phyloP scores from a whole-genome alignment of 2,797 vertebrate species.

The Arrhamphus sclerolepis region DNA sequence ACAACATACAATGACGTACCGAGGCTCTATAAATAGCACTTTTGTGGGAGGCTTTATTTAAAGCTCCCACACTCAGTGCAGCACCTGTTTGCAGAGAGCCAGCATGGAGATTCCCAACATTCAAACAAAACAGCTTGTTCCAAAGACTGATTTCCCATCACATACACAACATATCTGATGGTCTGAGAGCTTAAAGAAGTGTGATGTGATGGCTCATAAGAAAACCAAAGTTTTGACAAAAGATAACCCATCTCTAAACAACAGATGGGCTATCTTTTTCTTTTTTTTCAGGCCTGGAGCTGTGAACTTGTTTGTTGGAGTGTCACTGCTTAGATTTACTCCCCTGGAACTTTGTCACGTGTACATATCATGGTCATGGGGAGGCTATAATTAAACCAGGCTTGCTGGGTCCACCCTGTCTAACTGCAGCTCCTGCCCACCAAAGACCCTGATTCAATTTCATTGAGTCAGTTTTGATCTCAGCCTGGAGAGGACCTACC shows the following conservation, averaged over 20 bases:
- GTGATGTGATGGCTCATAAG: not conserved
- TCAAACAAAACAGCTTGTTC: not conserved
- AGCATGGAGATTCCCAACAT: constrained; percentile 1
- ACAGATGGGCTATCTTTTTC: not conserved
- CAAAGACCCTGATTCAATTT: constrained; percentile 67
- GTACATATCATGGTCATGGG: constrained; percentile 46
- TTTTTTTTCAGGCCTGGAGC: not conserved
- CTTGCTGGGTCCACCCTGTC: constrained; percentile 44
- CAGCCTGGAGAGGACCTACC: constrained; percentile 6
- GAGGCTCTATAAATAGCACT: constrained; percentile 59
- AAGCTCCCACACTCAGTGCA: constrained; percentile 32
- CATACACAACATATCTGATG: not conserved
- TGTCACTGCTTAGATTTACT: constrained; percentile 22
- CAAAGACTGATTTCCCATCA: too few species aligned
- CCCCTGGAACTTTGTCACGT: constrained; percentile 64
- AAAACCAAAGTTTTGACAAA: not conserved
- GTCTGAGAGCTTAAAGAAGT: not conserved
- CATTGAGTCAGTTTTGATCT: constrained; percentile 66
- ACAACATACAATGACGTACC: constrained; percentile 32
- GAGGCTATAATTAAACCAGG: constrained; percentile 69
- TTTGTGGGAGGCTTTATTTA: constrained; percentile 60
- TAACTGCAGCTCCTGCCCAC: constrained; percentile 40
- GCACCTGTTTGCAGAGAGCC: constrained; percentile 51
- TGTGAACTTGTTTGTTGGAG: constrained; percentile 7
- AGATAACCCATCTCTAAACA: not conserved